Percentiles rank a stretch among this genome's conserved stretches.
phyloP scores from a whole-genome alignment of 2,888 invertebrate genomes.

The Harpagoxenus sublaevis region DNA sequence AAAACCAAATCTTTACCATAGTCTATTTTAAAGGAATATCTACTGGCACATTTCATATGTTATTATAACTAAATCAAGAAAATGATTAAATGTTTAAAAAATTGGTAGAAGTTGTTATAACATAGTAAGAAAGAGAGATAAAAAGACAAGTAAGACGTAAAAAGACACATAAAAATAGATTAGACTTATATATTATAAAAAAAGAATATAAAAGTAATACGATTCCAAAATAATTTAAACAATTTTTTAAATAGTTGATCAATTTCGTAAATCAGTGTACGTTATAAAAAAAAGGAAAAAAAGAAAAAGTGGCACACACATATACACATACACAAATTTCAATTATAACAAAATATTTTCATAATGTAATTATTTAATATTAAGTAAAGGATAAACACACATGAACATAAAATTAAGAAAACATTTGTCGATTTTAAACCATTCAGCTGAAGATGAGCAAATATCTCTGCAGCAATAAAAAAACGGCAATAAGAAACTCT shows the following conservation, averaged over 20 bases:
- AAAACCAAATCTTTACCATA: constrained; percentile 67
- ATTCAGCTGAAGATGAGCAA: neutral
- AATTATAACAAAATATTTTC: neutral
- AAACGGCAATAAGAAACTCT: neutral
- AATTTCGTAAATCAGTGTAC: neutral
- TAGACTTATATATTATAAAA: neutral
- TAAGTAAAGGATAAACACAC: neutral
- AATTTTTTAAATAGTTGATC: neutral
- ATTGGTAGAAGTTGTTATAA: neutral
- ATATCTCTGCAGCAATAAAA: neutral
- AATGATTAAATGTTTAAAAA: neutral
- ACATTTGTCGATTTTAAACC: neutral
- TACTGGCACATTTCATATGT: neutral
- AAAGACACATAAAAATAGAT: neutral
- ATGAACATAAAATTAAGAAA: neutral
- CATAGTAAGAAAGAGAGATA: neutral
- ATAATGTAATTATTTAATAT: neutral
- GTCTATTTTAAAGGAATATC: constrained; percentile 3
- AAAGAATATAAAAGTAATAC: neutral
- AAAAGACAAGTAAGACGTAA: neutral
- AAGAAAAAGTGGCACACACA: neutral
- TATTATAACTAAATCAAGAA: neutral
- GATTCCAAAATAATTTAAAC: neutral
- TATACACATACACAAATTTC: too few species aligned
- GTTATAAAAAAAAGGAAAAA: neutral